These are phyloP conservation scores for Dione vanillae DNA, from an alignment of 2,888 invertebrate species.

Conservation along the genomic window DNA sequence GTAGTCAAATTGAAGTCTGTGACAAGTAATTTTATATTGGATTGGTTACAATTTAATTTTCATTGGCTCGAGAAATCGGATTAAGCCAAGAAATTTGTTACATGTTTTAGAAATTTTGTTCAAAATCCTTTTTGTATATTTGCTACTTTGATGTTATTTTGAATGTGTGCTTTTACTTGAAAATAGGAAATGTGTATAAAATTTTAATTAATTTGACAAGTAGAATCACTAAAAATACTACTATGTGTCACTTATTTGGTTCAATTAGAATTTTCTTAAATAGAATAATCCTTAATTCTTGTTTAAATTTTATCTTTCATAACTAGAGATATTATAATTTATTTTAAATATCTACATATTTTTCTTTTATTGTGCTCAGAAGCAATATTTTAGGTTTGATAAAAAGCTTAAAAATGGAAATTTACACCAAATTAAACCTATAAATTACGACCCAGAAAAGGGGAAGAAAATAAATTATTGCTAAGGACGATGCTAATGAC, in stretches of 20 bases:
- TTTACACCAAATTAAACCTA: conserved; percentile 22
- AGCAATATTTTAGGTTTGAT: conserved; percentile 1
- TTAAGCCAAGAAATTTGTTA: background rate
- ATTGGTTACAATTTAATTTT: conserved; percentile 37
- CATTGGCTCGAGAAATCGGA: conserved; percentile 1
- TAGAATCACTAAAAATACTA: too few relatives aligned
- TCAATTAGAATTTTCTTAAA: too few relatives aligned
- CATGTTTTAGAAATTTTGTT: background rate
- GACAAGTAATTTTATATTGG: conserved; percentile 32
- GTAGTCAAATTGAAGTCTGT: conserved; percentile 39
- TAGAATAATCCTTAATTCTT: too few relatives aligned
- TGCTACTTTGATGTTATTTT: background rate
- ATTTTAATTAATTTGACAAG: too few relatives aligned
- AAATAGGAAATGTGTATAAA: too few relatives aligned
- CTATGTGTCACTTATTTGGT: too few relatives aligned
- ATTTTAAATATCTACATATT: too few relatives aligned
- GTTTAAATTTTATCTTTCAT: too few relatives aligned
- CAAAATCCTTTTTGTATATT: background rate
- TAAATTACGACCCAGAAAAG: conserved; percentile 31
- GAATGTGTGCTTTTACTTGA: too few relatives aligned
- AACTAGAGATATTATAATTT: too few relatives aligned
- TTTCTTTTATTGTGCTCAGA: too few relatives aligned
- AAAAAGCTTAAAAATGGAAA: conserved; percentile 19
- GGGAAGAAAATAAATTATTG: conserved; percentile 33
- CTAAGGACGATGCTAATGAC: conserved; percentile 21